Base-by-base conservation (phyloP, 2,888 invertebrate species). In the Melanostoma scalare region DNA sequence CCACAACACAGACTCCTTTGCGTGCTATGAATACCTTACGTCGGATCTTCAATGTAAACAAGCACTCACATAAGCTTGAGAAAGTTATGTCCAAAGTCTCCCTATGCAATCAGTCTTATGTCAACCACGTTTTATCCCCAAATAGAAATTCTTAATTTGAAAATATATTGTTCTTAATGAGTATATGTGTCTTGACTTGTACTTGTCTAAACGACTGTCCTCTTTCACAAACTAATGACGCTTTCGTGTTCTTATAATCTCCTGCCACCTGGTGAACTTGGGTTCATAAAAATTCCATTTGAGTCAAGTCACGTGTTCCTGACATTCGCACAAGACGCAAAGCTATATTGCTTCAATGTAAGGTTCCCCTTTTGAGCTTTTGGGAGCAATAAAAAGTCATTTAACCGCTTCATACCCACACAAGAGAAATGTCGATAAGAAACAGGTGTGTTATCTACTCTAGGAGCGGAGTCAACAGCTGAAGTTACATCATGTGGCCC, bases 231-330 rank as follows among this genome's bases (percentile, higher is more conserved):
- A 46, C 9, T 35, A 48, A 73, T 56, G 48, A 36, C 30, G 36
- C 33, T 20, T 3, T 44, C 33, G 44, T 68, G 53, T 38, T 20
- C 38, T 31, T 35, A 46, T n/a, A 0, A 33, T 10, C 42, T 42
- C 3, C 65, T 3, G 31, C 36, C 73, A 78, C 65, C 65, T 50
- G 63, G 53, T 50, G 31, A 65, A 58, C 55, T 56, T 58, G 38
- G 38, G 38, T 38, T 36, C 44, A 75, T 75, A 61, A 60, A 74
- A 60, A 68, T 38, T 30, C 38, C 58, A 72, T 65, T 52, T 38
- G 40, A 73, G 46, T 56, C 55, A 56, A 38, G 52, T 65, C 63
- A 65, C 77, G 44, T 75, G 71, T 61, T 6, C 10, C n/a, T 36
- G 60, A 30, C 72, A 72, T 48, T 20, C 30, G n/a, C 30, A 69